A percentile compares a stretch with the other conserved stretches of the same genome.
Evolutionary conservation across 2,113 vertebrate species (phyloP).

Genomic region (Malurus melanocephalus): DNA sequence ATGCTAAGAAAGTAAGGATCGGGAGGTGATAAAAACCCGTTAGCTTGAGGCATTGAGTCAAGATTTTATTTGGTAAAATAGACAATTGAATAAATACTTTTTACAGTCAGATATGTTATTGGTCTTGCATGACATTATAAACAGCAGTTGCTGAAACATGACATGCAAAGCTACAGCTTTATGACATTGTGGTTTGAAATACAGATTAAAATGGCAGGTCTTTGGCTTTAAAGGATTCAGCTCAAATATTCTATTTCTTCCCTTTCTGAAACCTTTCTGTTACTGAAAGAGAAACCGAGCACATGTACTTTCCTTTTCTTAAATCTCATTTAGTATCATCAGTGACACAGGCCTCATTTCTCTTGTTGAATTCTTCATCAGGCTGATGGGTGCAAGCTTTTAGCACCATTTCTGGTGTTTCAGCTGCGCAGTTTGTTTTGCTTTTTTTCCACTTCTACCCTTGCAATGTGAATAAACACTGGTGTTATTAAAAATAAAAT

Average conservation of each 20-base stretch:
- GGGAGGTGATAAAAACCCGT: neutral
- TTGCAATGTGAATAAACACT: neutral
- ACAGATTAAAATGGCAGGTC: neutral
- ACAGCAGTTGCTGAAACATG: conserved; percentile 5
- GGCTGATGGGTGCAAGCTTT: neutral
- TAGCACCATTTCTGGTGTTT: neutral
- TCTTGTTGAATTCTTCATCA: neutral
- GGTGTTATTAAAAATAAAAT: neutral
- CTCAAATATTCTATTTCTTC: neutral
- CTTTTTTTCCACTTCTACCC: neutral
- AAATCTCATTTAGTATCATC: neutral
- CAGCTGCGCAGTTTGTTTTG: neutral
- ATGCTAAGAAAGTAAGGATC: neutral
- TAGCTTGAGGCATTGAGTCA: neutral
- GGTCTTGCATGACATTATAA: neutral
- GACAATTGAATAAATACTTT: neutral
- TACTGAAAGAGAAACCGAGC: neutral
- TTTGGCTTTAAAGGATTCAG: neutral
- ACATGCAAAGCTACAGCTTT: neutral
- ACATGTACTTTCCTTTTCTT: neutral
- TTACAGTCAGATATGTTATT: neutral
- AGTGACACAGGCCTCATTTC: neutral
- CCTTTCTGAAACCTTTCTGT: neutral
- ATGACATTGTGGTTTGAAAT: neutral
- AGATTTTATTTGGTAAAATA: neutral